A percentile compares a stretch with the other conserved stretches of the same genome.
phyloP scores from a whole-genome alignment of 2,113 vertebrate species.

The Muscicapa adusta region DNA sequence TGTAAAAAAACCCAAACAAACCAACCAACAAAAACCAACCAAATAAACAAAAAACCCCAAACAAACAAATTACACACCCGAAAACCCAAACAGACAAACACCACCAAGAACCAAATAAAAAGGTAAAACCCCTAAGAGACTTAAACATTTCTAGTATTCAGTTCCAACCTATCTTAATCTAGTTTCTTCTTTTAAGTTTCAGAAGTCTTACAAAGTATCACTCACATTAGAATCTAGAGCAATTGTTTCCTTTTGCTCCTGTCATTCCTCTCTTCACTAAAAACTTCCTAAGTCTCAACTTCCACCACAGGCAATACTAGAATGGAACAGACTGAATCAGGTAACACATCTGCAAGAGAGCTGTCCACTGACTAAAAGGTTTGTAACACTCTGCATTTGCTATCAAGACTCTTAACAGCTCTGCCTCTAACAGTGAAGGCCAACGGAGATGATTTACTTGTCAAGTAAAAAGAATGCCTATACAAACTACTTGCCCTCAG shows the following conservation, averaged over 20 bases:
- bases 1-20: background rate
- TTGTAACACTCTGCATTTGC: background rate
- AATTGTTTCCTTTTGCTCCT: background rate
- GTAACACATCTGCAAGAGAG: background rate
- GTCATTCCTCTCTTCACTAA: background rate
- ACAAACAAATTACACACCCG: background rate
- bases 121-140: accelerated
- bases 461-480: background rate
- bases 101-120: background rate
- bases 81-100: background rate
- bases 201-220: background rate
- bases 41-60: background rate
- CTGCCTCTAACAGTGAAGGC: background rate
- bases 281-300: background rate
- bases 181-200: background rate
- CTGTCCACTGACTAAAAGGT: background rate
- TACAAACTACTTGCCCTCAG: background rate
- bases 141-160: background rate
- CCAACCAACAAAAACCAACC: background rate
- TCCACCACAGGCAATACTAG: background rate
- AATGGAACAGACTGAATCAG: background rate
- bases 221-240: background rate
- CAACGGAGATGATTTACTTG: background rate
- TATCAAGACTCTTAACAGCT: background rate
- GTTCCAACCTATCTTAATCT: background rate